Conservation (phyloP, 2,113 vertebrate genomes). For the Syrmaticus mikado region DNA sequence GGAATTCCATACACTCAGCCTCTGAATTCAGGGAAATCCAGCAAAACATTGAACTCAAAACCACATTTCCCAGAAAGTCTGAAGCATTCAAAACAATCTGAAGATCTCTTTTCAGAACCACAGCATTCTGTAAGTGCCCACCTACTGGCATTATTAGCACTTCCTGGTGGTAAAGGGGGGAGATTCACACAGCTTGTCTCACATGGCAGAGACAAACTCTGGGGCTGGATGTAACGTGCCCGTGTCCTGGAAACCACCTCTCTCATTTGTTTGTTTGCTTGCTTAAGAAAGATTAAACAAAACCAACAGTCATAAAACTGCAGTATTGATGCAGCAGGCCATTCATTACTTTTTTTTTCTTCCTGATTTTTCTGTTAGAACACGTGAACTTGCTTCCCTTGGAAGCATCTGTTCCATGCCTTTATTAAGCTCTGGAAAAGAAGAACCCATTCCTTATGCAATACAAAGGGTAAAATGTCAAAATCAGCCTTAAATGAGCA, state of each 20-base stretch:
- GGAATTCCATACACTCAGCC: neutral
- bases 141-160: rapidly evolving
- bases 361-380: neutral
- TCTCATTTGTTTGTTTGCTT: neutral
- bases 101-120: neutral
- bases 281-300: neutral
- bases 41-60: neutral
- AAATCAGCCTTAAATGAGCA: neutral
- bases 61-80: neutral
- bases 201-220: neutral
- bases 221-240: neutral
- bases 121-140: neutral
- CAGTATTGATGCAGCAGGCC: neutral
- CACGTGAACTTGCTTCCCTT: neutral
- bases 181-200: neutral
- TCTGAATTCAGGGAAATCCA: neutral
- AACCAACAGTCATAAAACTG: neutral
- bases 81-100: neutral
- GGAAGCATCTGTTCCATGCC: neutral
- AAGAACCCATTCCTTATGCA: neutral
- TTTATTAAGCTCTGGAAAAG: neutral
- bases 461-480: neutral
- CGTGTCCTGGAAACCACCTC: neutral
- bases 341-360: neutral
- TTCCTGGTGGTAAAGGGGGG: neutral